These are phyloP conservation scores for Ophiothrix spiculata DNA, from an alignment of 35 echinoderm and acorn worm genomes.

Conservation along the genomic window DNA sequence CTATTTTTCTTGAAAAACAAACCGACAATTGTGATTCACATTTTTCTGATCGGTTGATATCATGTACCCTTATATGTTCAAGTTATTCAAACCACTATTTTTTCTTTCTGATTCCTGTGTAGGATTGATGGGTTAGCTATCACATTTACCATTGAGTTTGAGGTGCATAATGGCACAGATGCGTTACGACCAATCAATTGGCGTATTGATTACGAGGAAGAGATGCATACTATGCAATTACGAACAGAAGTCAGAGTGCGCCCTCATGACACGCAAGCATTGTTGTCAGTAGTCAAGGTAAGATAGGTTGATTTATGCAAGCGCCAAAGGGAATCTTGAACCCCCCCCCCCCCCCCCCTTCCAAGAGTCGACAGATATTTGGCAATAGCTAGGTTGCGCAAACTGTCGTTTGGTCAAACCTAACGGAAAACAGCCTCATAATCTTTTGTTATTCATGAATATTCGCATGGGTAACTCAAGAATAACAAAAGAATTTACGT, in stretches of 20 bases:
- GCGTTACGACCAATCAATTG: constrained; percentile 46
- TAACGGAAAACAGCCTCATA: too few species aligned
- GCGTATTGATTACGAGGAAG: constrained; percentile 41
- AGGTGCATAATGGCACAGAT: constrained; percentile 45
- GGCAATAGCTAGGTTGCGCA: too few species aligned
- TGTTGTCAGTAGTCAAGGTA: constrained; percentile 10
- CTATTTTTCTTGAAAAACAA: too few species aligned
- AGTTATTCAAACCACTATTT: background rate
- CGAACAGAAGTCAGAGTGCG: background rate
- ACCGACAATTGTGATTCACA: background rate
- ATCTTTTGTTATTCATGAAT: too few species aligned
- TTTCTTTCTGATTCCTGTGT: background rate
- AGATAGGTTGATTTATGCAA: too few species aligned
- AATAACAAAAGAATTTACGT: too few species aligned
- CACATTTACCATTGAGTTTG: constrained; percentile 49
- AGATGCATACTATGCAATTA: constrained; percentile 9
- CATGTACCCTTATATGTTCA: background rate
- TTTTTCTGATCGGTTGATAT: too few species aligned
- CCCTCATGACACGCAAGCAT: background rate
- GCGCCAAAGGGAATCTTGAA: too few species aligned
- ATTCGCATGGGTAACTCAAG: too few species aligned
- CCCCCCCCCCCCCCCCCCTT: too few species aligned
- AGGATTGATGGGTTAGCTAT: background rate
- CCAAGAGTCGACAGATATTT: too few species aligned
- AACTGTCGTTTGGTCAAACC: too few species aligned